Base-by-base conservation (phyloP, 2,888 invertebrate species). In the Eupelmus urozonus region DNA sequence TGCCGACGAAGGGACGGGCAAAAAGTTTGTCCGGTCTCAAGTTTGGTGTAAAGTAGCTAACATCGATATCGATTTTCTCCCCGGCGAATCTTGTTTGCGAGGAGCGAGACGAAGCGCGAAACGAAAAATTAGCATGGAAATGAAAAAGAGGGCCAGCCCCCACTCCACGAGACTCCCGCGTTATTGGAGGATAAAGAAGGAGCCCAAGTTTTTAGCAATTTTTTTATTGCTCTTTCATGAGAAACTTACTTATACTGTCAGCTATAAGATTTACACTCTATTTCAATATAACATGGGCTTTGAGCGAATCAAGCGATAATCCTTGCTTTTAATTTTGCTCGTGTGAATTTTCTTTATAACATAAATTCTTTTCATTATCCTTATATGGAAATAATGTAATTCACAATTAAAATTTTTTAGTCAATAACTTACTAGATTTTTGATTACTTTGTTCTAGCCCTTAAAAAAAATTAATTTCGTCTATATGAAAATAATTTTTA, bases 91-190 rank as follows among this genome's bases (percentile, higher is more conserved):
- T 66, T 60, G 42, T 71, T 73, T 72, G 63, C 20, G 18, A 69
- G 57, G 25, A 70, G 49, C 29, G 74, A 69, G 70, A 27, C 27
- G 65, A 65, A 63, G 65, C 74, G 57, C 63, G 42, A 57, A 78
- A 76, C 63, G 63, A 65, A 73, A 75, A 78, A 78, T 75, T 75
- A 79, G 70, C 71, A 79, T 75, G 67, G 71, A 79, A 79, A 75
- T 71, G 66, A 79, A 75, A 79, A 70, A 59, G 59, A 55, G 16
- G 40, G 4, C 53, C n/a, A n/a, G n/a, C n/a, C n/a, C n/a, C n/a
- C n/a, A n/a, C n/a, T n/a, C n/a, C n/a, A n/a, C n/a, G n/a, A n/a
- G n/a, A 67, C 60, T 23, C 13, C 20, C n/a, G 9, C 29, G 42
- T 55, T 67, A 62, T 70, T 69, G 34, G 18, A 16, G 40, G 51